Evolutionary conservation across 2,113 vertebrate genomes (phyloP), one percentile per base, ranked within the genome.

Genomic region (Oplegnathus fasciatus): DNA sequence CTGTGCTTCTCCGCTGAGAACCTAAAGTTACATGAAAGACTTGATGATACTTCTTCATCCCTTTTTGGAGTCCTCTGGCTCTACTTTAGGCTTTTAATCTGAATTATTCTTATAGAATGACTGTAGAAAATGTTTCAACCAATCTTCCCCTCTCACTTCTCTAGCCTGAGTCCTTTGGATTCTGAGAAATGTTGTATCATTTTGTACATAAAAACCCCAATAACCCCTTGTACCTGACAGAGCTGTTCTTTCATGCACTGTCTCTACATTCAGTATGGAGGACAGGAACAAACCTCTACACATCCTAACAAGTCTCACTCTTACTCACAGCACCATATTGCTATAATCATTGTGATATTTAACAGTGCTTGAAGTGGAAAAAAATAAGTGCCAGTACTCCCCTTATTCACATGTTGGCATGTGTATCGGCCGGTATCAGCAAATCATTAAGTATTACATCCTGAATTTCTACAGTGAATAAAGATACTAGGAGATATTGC

Each of bases 131-230:
- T 20, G 6, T 50, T 50, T 55, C 11, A 40, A 11, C 24, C 17
- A 61, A 32, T 32, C 15, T 32, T 61, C 18, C 6, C 9, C 11
- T 32, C 62, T 42, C 40, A 30, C 66, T 6, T 44, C 64, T 66
- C 6, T 5, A 61, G 58, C 6, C 15, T 50, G 6, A 22, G 17
- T 44, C 11, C 11, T 40, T 15, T 66, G 17, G 44, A 40, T 65
- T 50, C 10, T 24, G 18, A 0, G 0, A 22, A 32, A 32, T n/a
- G 14, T 1, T 37, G n/a, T n/a, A n/a, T 1, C 1, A 15, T 22
- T n/a, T 48, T 8, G 4, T 34, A 18, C 9, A n/a, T 5, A 18
- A 26, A 52, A 40, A 78, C n/a, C n/a, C 0, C n/a, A 78, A 28
- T 24, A 8, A 24, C 11, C n/a, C 20, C 15, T 58, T 42, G 32